Evolutionary conservation across 2,113 vertebrate species (phyloP).

Genomic region (Apteryx mantelli): DNA sequence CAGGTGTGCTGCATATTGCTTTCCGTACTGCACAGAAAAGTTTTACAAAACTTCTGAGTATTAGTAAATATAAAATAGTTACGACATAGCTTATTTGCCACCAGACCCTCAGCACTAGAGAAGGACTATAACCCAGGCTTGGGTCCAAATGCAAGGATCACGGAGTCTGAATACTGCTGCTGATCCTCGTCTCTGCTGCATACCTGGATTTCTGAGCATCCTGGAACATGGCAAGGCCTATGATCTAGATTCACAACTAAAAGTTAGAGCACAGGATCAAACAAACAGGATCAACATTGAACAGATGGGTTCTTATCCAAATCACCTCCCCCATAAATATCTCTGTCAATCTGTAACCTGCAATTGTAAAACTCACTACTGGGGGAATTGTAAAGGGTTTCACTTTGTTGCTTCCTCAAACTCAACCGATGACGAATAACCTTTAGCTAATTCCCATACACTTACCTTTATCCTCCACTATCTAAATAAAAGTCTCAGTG

Average conservation of each 20-base stretch:
- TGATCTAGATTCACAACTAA: neutral
- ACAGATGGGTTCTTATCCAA: neutral
- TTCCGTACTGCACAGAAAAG: neutral
- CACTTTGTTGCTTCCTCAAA: neutral
- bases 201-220: neutral
- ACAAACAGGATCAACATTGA: neutral
- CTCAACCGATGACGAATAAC: neutral
- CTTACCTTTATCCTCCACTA: neutral
- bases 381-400: neutral
- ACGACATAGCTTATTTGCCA: neutral
- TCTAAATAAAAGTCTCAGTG: neutral
- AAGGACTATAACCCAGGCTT: neutral
- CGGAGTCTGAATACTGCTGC: fast-evolving
- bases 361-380: neutral
- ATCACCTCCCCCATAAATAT: neutral
- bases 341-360: neutral
- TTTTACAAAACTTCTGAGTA: neutral
- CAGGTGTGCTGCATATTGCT: neutral
- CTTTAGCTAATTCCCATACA: neutral
- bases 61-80: neutral
- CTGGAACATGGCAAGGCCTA: neutral
- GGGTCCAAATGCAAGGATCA: neutral
- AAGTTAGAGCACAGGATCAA: neutral
- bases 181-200: neutral
- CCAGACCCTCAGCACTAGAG: neutral